These are phyloP conservation scores for Microtus oregoni DNA, from an alignment of 2,113 vertebrate genomes.

Conservation along the genomic window DNA sequence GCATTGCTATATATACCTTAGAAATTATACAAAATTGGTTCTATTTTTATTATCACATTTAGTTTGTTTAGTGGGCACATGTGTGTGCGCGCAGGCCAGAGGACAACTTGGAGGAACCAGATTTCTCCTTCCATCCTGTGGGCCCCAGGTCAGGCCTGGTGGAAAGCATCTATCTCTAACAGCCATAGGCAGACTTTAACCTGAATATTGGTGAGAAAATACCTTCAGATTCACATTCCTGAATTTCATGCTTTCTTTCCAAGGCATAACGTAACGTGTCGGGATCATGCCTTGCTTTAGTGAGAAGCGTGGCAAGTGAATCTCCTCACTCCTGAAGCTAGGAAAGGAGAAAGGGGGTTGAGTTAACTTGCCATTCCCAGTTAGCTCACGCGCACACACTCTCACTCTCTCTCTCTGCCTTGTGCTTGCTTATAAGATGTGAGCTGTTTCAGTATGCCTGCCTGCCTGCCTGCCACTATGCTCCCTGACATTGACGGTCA, in stretches of 20 bases:
- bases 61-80: background rate
- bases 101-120: background rate
- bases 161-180: background rate
- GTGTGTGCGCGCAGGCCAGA: background rate
- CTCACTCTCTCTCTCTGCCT: background rate
- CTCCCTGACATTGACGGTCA: background rate
- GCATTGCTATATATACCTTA: background rate
- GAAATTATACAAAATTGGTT: background rate
- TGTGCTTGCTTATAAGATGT: background rate
- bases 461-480: too few species aligned
- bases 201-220: conserved; percentile 59
- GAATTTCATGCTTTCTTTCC: conserved; percentile 87
- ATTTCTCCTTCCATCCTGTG: background rate
- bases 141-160: background rate
- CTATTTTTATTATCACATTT: background rate
- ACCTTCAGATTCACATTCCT: conserved; percentile 86
- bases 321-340: background rate
- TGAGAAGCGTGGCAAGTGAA: conserved; percentile 63
- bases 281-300: conserved; percentile 83
- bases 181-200: background rate
- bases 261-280: conserved; percentile 86
- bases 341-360: background rate
- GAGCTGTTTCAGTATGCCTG: background rate
- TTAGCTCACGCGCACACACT: background rate
- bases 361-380: background rate